These are phyloP conservation scores for Drosophila kanapiae DNA, from an alignment of 1,140 invertebrate genomes.

Conservation along the genomic window DNA sequence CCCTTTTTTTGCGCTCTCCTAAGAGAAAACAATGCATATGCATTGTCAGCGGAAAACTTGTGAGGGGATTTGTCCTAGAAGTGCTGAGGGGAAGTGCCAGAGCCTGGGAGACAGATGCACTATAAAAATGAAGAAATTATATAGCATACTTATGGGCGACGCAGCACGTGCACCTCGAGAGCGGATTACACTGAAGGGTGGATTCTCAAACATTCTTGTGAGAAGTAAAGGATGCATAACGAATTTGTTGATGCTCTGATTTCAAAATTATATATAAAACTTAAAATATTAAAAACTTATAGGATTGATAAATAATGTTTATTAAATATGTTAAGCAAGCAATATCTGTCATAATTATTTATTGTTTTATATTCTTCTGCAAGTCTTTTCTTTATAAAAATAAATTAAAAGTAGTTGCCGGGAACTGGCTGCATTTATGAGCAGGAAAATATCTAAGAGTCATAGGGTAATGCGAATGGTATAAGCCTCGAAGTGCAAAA, in stretches of 20 bases:
- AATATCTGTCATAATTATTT: no score
- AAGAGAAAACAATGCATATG: slow-evolving; percentile 39
- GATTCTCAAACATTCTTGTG: slow-evolving; percentile 24
- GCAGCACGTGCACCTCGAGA: slow-evolving; percentile 64
- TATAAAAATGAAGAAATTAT: slow-evolving; percentile 76
- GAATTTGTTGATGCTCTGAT: background rate
- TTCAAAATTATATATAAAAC: background rate
- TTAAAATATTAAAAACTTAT: background rate
- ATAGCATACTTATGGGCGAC: slow-evolving; percentile 58
- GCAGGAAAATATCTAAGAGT: no score
- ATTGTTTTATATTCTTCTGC: no score
- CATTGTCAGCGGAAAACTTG: slow-evolving; percentile 75
- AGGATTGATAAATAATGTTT: background rate
- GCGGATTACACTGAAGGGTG: slow-evolving; percentile 63
- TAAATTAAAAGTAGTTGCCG: no score
- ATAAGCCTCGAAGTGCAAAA: no score
- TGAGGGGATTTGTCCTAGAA: slow-evolving; percentile 5
- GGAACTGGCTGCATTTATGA: no score
- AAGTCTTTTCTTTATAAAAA: no score
- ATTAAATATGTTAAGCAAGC: no score
- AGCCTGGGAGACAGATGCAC: slow-evolving; percentile 54
- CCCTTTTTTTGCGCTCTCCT: background rate
- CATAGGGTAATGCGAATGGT: no score
- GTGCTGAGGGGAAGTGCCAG: background rate
- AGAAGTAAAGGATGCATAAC: no score